Conservation (phyloP, 2,888 invertebrate genomes). For the Andrena hattorfiana region DNA sequence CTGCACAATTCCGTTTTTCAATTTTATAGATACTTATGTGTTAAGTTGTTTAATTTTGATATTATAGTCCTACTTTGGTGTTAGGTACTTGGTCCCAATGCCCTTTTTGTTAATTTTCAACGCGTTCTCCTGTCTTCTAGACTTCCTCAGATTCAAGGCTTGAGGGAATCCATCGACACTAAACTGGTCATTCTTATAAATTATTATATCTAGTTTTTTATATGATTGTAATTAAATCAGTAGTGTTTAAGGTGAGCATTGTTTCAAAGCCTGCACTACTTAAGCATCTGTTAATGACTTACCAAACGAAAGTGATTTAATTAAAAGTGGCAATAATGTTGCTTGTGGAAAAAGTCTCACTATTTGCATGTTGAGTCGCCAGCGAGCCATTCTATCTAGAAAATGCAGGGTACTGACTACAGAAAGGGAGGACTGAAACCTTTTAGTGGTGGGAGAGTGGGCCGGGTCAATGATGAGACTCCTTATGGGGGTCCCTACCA, state of each 20-base stretch:
- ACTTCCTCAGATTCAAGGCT: not conserved
- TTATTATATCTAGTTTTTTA: not conserved
- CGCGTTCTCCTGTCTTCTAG: constrained; percentile 10
- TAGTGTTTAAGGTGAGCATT: not conserved
- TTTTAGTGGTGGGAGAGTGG: constrained; percentile 77
- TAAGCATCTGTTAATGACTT: constrained; percentile 14
- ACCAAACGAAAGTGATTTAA: constrained; percentile 31
- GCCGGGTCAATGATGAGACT: constrained; percentile 80
- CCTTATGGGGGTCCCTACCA: constrained; percentile 78
- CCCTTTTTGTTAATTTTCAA: not conserved
- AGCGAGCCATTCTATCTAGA: constrained; percentile 48
- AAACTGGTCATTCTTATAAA: not conserved
- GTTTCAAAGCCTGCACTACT: not conserved
- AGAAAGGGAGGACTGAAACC: constrained; percentile 72
- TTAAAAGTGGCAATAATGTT: constrained; percentile 34
- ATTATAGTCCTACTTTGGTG: too few species aligned
- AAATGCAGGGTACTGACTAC: constrained; percentile 63
- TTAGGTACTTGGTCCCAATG: not conserved
- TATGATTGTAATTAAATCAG: not conserved
- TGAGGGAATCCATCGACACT: not conserved
- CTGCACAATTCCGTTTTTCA: too few species aligned
- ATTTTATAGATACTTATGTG: too few species aligned
- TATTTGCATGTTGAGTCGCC: constrained; percentile 51
- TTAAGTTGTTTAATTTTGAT: too few species aligned
- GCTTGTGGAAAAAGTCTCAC: constrained; percentile 38